Base-by-base conservation (phyloP, 2,888 invertebrate genomes). In the Periphyllus acericola region DNA sequence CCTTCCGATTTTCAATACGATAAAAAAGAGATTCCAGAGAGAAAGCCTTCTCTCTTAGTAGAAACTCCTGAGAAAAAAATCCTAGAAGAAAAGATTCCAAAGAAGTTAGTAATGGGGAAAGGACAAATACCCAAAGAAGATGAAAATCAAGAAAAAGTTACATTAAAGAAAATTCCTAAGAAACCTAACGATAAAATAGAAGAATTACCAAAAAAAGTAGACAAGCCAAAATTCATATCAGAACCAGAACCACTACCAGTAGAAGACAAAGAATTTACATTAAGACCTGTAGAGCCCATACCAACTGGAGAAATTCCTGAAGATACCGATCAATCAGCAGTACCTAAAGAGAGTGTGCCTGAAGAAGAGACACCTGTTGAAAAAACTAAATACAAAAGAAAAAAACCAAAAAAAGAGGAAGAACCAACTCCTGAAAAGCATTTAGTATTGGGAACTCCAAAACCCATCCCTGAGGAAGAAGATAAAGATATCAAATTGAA, bases 61-160 rank as follows among this genome's bases (percentile, higher is more conserved):
- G 89, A 83, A 76, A 83, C 86, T 40, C 79, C 87, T n/a, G 90
- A 90, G 72, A 89, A 87, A 79, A 82, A 90, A 25, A 34, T 92
- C 90, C 92, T 92, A 83, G 92, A 92, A 89, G 92, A 92, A 90
- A 92, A 92, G 89, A 90, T 91, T 90, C 89, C 92, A 85, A 90
- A 92, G 90, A 91, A 92, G 84, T 89, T 93, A 3, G 91, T 92
- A 83, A 91, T 93, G 71, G 93, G 93, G 9, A 93, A 93, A 91
- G 93, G 93, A 32, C 93, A 93, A 90, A 91, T 92, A 90, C 91
- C 92, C 90, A 89, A 90, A 78, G 89, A 90, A n/a, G 89, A 90
- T n/a, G 90, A 91, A 17, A 86, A 89, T 79, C 66, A 29, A 78
- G 92, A 93, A 90, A 91, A 90, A 75, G 91, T 94, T 0, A 92